phyloP scores from a whole-genome alignment of 2,113 vertebrate genomes.

The Sporophila hypoxantha region DNA sequence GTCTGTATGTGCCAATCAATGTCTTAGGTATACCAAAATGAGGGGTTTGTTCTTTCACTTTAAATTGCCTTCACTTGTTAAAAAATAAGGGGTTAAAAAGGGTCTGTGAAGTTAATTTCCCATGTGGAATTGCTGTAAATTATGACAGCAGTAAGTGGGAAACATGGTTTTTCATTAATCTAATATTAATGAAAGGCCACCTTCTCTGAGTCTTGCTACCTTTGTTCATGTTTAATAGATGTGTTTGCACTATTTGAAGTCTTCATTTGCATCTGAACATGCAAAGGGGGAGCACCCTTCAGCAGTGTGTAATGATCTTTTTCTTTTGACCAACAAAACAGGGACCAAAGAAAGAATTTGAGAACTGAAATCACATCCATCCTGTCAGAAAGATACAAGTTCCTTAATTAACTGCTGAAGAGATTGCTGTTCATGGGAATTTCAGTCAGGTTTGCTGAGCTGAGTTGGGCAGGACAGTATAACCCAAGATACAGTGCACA shows the following conservation, averaged over 20 bases:
- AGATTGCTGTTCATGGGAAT: neutral
- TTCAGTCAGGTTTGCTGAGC: neutral
- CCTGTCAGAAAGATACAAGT: neutral
- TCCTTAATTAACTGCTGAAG: neutral
- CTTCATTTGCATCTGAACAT: neutral
- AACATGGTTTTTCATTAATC: neutral
- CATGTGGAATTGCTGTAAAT: neutral
- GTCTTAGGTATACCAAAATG: neutral
- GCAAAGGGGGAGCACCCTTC: neutral
- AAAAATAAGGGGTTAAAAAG: neutral
- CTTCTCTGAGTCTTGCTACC: neutral
- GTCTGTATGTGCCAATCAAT: neutral
- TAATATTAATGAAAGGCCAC: neutral
- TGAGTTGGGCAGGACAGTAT: neutral
- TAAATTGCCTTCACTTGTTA: neutral
- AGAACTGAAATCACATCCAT: neutral
- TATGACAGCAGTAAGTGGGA: neutral
- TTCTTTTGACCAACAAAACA: neutral
- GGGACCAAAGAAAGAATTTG: neutral
- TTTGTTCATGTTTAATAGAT: neutral
- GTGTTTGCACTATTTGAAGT: neutral
- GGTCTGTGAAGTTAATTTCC: neutral
- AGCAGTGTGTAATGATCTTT: neutral
- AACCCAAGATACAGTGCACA: fast-evolving
- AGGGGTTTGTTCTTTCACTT: neutral